Conservation (phyloP, 2,113 vertebrate genomes). For the Craseonycteris thonglongyai region DNA sequence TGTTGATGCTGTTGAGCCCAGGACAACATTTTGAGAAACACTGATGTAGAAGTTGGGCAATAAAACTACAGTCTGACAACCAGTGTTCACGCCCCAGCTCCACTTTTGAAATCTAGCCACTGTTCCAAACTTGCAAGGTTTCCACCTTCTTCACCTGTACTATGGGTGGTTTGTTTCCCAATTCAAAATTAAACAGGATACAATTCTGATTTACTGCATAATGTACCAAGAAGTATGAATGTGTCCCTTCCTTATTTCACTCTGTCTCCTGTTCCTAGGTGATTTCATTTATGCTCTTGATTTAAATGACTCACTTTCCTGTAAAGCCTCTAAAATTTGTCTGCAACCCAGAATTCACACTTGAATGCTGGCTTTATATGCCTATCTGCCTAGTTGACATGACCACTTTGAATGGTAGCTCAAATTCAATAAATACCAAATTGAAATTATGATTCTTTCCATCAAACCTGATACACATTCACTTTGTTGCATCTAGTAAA, state of each 20-base stretch:
- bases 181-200: not conserved
- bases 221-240: not conserved
- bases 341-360: not conserved
- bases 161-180: not conserved
- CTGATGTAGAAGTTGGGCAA: not conserved
- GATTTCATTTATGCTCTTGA: not conserved
- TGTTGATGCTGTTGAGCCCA: not conserved
- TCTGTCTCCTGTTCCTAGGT: not conserved
- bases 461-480: not conserved
- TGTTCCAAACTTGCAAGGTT: not conserved
- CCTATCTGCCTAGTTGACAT: not conserved
- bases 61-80: not conserved
- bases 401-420: not conserved
- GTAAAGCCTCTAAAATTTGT: not conserved
- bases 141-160: not conserved
- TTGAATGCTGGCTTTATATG: not conserved
- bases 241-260: not conserved
- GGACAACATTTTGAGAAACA: not conserved
- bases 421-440: not conserved
- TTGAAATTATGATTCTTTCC: not conserved
- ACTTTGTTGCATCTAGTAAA: not conserved
- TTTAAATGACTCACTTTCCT: constrained; percentile 14
- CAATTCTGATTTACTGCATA: not conserved
- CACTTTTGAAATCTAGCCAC: not conserved
- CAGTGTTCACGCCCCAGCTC: not conserved